These are phyloP conservation scores for Mythimna albipuncta DNA, from an alignment of 2,888 invertebrate species.

Conservation along the genomic window DNA sequence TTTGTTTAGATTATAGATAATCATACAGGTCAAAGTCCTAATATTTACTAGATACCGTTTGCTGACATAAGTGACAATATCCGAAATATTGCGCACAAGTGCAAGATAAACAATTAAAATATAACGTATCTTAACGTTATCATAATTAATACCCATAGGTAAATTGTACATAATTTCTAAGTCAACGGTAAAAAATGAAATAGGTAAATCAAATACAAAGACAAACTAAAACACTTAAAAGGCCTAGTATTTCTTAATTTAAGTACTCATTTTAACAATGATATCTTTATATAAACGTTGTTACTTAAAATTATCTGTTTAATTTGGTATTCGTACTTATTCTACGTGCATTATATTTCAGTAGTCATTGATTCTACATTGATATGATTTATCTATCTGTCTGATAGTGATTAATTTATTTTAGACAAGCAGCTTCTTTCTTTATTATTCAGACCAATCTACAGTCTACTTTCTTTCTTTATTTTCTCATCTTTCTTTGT, in stretches of 20 bases:
- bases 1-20: not conserved
- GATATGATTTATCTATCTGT: not conserved
- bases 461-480: too few relatives aligned
- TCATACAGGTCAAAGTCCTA: slow-evolving; percentile 4
- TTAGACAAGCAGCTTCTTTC: not conserved
- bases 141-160: slow-evolving; percentile 4
- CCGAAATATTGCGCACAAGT: slow-evolving; percentile 23
- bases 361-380: not conserved
- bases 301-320: not conserved
- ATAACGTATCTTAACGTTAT: slow-evolving; percentile 5
- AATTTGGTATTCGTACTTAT: not conserved
- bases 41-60: not conserved
- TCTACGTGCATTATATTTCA: not conserved
- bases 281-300: not conserved
- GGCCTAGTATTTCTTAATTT: not conserved
- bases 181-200: not conserved
- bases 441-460: too few relatives aligned
- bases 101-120: slow-evolving; percentile 21
- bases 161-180: not conserved
- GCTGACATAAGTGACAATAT: not conserved
- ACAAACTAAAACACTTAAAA: too few relatives aligned
- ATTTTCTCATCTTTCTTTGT: too few relatives aligned
- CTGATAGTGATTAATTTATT: not conserved
- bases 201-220: not conserved
- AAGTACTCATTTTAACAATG: not conserved